Base-by-base conservation (phyloP, 1,140 invertebrate species). In the Drosophila hydei region DNA sequence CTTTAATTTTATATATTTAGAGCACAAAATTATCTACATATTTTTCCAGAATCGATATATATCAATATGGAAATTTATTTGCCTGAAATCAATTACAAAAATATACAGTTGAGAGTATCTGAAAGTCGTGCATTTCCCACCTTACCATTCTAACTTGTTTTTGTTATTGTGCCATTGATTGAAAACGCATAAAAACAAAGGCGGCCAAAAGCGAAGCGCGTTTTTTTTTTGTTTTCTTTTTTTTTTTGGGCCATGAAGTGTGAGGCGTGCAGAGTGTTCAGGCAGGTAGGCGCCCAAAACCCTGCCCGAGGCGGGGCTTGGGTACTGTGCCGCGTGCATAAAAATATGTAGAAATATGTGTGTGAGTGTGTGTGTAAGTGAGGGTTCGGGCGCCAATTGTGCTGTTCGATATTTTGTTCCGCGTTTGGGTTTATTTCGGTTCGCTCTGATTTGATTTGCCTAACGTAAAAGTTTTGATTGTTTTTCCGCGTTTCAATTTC, bases 121-220 rank as follows among this genome's bases (percentile, higher is more conserved):
- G 1, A 8, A 25, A 43, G 14, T 18, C 4, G 11, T 6, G 0
- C 2, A 43, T 0, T 16, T 23, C 8, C 0, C 3, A 14, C 11
- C 1, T n/a, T 21, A n/a, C 14, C 12, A 9, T 54, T 23, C 18
- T 2, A 25, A 42, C 14, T 40, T 70, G 48, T 36, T 70, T 48
- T 65, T 75, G 73, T 76, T 72, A 40, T 47, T 62, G 42, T 43
- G 52, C 40, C 62, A 71, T 64, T 87, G 80, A 84, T 84, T 85
- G 80, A 84, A 84, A 84, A 80, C 80, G 81, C 80, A 87, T 85
- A 85, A 79, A 81, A 84, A 85, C 68, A 84, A 73, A 67, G 61
- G 63, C 48, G 63, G 25, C 19, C 42, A 40, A 30, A 23, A 47
- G 14, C 30, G 51, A 30, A 16, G 40, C 4, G 50, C 52, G 42